These are phyloP conservation scores for Dromaius novaehollandiae DNA, from an alignment of 2,113 vertebrate species.

Conservation along the genomic window DNA sequence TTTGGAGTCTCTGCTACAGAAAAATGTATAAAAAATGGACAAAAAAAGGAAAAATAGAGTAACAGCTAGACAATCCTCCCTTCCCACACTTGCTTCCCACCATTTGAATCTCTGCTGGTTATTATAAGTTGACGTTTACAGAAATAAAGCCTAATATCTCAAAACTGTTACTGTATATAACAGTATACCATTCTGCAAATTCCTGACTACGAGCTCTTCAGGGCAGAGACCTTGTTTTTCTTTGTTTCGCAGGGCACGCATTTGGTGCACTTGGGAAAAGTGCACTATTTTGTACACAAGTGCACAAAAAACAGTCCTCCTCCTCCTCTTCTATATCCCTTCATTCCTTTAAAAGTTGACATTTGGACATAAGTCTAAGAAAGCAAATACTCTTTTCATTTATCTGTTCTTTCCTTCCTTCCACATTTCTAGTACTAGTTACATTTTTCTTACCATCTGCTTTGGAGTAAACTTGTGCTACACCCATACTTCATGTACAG, in stretches of 20 bases:
- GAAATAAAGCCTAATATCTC: neutral
- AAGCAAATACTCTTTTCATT: neutral
- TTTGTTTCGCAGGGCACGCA: neutral
- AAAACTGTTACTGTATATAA: neutral
- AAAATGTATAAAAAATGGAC: neutral
- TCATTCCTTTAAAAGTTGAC: neutral
- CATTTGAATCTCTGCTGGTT: neutral
- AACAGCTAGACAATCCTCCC: neutral
- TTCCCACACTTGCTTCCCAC: neutral
- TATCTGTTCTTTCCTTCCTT: neutral
- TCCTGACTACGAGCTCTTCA: neutral
- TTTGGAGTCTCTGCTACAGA: neutral
- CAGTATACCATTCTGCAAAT: neutral
- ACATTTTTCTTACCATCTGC: neutral
- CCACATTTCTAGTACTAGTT: neutral
- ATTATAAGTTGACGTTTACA: neutral
- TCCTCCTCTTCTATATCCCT: neutral
- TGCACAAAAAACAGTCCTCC: neutral
- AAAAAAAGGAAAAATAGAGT: slow-evolving; percentile 4
- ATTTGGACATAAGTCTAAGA: neutral
- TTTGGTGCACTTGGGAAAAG: neutral
- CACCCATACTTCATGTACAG: neutral
- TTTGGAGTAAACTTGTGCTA: neutral
- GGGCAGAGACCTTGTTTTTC: neutral
- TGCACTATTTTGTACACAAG: no score